phyloP scores from a whole-genome alignment of 2,113 vertebrate species.

The Lepus europaeus region DNA sequence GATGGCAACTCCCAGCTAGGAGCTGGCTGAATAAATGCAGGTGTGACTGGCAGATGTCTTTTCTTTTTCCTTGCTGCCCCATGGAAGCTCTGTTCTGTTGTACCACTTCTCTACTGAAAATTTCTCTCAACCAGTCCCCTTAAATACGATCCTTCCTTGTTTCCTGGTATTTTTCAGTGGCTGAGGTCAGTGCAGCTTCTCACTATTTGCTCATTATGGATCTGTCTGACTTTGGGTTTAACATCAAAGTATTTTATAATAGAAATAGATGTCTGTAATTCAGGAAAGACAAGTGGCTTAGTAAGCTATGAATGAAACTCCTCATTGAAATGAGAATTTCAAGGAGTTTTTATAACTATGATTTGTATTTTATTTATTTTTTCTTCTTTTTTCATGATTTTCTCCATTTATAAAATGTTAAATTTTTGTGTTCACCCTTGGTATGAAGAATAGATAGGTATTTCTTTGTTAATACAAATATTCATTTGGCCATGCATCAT shows the following conservation, averaged over 20 bases:
- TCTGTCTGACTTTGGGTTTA: no score
- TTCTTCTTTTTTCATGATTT: neutral
- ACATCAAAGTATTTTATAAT: neutral
- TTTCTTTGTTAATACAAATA: neutral
- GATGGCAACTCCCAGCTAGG: no score
- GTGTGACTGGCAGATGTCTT: no score
- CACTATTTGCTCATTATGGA: no score
- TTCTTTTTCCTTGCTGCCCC: no score
- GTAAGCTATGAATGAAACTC: neutral
- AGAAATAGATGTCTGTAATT: neutral
- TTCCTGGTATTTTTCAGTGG: no score
- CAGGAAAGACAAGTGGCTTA: neutral
- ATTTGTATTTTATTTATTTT: neutral
- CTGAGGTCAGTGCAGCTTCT: no score
- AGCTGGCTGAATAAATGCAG: no score
- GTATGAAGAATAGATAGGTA: neutral
- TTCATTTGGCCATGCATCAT: neutral
- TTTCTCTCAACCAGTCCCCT: no score
- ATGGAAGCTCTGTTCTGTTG: no score
- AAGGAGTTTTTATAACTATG: neutral
- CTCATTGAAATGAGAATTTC: neutral
- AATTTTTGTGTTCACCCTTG: neutral
- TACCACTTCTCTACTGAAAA: no score
- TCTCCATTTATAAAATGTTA: neutral
- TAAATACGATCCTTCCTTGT: no score